Conservation (phyloP, 2,113 vertebrate genomes). For the Osmerus eperlanus region DNA sequence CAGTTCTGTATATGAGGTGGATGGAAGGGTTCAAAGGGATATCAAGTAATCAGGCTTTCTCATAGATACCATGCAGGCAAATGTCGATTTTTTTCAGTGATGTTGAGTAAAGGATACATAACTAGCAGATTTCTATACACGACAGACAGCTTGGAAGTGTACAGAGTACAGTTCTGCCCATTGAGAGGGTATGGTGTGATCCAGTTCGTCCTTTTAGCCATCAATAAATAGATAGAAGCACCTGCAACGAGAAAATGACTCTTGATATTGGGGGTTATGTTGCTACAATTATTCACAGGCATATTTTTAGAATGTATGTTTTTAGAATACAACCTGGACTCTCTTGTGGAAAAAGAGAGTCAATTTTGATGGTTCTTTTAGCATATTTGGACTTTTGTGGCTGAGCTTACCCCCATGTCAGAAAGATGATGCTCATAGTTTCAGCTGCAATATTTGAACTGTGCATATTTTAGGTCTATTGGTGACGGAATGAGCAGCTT, state of each 20-base stretch:
- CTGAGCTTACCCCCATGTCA: slow-evolving; percentile 35
- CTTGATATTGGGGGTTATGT: slow-evolving; percentile 3
- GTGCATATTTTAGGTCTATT: slow-evolving; percentile 19
- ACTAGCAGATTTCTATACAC: too few relatives aligned
- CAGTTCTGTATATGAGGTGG: neutral
- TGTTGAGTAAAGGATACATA: neutral
- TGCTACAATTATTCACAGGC: too few relatives aligned
- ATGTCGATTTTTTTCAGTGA: too few relatives aligned
- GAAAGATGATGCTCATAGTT: slow-evolving; percentile 8
- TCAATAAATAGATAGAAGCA: too few relatives aligned
- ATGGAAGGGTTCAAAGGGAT: slow-evolving; percentile 22
- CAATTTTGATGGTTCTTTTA: slow-evolving; percentile 40
- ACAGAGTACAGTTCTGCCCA: too few relatives aligned
- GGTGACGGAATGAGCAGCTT: slow-evolving; percentile 42
- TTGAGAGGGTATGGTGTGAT: too few relatives aligned
- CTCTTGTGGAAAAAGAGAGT: too few relatives aligned
- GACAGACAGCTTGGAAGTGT: too few relatives aligned
- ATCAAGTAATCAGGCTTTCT: slow-evolving; percentile 15
- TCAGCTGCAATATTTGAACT: slow-evolving; percentile 24
- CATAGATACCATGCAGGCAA: too few relatives aligned
- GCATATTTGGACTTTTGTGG: slow-evolving; percentile 32
- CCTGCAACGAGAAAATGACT: too few relatives aligned
- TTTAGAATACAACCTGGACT: slow-evolving; percentile 3
- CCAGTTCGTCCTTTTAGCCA: too few relatives aligned
- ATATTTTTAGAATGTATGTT: neutral